Conservation (phyloP, 2,797 vertebrate species). For the Emydoidea blandingii region DNA sequence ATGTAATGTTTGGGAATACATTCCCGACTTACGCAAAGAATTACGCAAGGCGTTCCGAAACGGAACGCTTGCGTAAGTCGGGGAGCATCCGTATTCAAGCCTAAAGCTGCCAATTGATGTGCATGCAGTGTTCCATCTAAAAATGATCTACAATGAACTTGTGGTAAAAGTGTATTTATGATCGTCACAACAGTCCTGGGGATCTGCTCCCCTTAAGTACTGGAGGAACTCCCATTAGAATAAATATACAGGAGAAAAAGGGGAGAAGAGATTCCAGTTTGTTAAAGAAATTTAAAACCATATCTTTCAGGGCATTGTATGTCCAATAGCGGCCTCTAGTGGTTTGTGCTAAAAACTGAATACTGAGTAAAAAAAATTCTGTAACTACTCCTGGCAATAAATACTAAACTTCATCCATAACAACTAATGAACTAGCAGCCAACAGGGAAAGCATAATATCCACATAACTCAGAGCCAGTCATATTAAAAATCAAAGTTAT, state of each 20-base stretch:
- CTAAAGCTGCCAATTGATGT: background rate
- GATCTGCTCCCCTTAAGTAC: background rate
- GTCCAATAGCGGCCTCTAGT: slow-evolving; percentile 64
- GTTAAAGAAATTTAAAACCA: background rate
- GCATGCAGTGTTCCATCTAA: background rate
- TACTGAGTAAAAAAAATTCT: background rate
- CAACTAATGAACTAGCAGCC: background rate
- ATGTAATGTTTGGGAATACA: too few relatives aligned
- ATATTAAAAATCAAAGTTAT: background rate
- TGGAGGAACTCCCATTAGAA: background rate
- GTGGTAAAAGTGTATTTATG: background rate
- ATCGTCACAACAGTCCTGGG: background rate
- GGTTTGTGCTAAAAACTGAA: slow-evolving; percentile 34
- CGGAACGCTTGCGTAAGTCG: too few relatives aligned
- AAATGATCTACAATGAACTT: background rate
- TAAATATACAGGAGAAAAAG: background rate
- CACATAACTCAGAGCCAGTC: background rate
- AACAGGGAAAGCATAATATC: background rate
- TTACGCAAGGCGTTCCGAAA: too few relatives aligned
- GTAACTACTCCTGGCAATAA: background rate
- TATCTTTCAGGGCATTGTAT: background rate
- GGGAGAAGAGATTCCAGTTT: background rate
- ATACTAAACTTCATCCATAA: background rate
- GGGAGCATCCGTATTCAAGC: background rate
- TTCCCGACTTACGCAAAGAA: too few relatives aligned